Conservation (phyloP, 2,888 invertebrate species). For the Polymixis flavicincta region DNA sequence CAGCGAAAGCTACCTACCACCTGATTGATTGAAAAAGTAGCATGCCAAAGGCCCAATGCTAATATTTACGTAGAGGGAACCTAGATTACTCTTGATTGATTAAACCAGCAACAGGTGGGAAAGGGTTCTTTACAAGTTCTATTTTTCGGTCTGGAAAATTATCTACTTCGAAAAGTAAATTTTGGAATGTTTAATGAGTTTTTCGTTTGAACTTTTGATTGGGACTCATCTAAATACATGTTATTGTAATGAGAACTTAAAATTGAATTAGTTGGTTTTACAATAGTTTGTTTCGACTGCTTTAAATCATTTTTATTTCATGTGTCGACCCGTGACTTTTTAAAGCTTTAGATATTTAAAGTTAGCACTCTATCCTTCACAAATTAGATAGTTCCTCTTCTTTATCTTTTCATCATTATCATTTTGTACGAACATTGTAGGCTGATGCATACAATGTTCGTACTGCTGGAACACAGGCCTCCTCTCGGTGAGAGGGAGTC, state of each 20-base stretch:
- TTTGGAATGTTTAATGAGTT: slow-evolving; percentile 40
- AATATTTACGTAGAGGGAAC: slow-evolving; percentile 62
- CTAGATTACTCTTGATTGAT: slow-evolving; percentile 71
- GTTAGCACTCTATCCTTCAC: too few species aligned
- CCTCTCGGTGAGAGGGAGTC: too few species aligned
- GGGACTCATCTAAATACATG: slow-evolving; percentile 7
- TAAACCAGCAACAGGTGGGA: slow-evolving; percentile 67
- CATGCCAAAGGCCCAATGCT: slow-evolving; percentile 55
- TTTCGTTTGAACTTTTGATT: slow-evolving; percentile 34
- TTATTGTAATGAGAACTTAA: slow-evolving; percentile 11
- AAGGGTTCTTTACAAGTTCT: slow-evolving; percentile 24
- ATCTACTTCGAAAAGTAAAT: slow-evolving; percentile 41
- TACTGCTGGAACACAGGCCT: too few species aligned
- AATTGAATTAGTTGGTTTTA: slow-evolving; percentile 14
- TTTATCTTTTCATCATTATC: too few species aligned
- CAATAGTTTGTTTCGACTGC: background rate
- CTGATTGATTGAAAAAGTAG: slow-evolving; percentile 72
- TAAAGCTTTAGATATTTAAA: background rate
- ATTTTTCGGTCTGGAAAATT: slow-evolving; percentile 35
- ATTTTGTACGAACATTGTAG: too few species aligned
- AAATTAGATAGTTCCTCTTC: too few species aligned
- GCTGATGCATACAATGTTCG: too few species aligned
- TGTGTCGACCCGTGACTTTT: background rate
- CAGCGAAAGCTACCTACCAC: slow-evolving; percentile 36
- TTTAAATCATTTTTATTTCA: background rate